Base-by-base conservation (phyloP, 1,140 invertebrate species). In the Trachymyrmex septentrionalis region DNA sequence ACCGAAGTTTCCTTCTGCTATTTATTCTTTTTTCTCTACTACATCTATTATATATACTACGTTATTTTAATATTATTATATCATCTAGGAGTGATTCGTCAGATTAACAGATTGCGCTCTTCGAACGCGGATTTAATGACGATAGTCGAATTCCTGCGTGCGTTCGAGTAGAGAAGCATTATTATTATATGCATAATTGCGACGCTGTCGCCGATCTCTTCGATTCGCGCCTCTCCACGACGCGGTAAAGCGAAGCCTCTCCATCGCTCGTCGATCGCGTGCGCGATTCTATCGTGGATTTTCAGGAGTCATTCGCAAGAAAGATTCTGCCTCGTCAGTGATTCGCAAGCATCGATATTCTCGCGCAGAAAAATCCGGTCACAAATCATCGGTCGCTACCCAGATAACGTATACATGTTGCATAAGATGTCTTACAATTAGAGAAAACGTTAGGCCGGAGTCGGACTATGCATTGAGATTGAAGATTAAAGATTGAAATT, bases 211-310 rank as follows among this genome's bases (percentile, higher is more conserved):
- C 38, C 50, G 50, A 71, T 81, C 50, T 44, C 19, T 38, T 30
- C 2, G 53, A 30, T 50, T 34, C 76, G 30, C 34, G 34, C n/a
- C 61, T 16, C 27, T 50, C 19, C 38, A 14, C 12, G 72, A 24
- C 21, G 61, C 14, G 9, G 80, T 82, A 82, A 82, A 24, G 7
- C 53, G 80, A 73, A 30, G 57, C 53, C 53, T 34, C n/a, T n/a
- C n/a, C n/a, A n/a, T n/a, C 34, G 64, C 77, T 44, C 38, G 57
- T 81, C 77, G 77, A 80, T 80, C 77, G 77, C 30, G 76, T 66
- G 64, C 48, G 14, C 30, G 50, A 50, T 72, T 44, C 34, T 12
- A 27, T n/a, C 34, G 78, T 4, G 50, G 24, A 73, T 82, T 73
- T 73, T 82, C 80, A 82, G 67, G 14, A 82, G 67, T 82, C 67